Base-by-base conservation (phyloP, 2,888 invertebrate genomes). In the Epistrophe grossulariae region DNA sequence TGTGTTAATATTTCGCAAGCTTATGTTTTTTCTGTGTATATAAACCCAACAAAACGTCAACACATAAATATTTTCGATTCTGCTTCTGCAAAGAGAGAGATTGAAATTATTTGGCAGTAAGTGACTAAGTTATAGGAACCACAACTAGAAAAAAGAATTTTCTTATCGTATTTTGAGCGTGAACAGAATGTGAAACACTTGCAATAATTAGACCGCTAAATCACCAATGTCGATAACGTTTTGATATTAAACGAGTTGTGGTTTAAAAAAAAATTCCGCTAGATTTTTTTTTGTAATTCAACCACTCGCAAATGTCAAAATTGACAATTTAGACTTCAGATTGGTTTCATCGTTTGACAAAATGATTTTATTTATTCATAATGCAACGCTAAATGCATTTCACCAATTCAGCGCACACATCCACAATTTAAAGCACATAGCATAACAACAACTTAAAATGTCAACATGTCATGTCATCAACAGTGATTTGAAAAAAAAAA, bases 401-500 rank as follows among this genome's bases (percentile, higher is more conserved):
- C 76, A 76, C 55, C 80, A 70, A 77, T 82, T 78, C 78, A 72
- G 17, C 81, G 64, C 40, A 59, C 62, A 59, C n/a, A 35, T 38
- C 28, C 8, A 13, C 50, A 7, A 48, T 35, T 0, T 31, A 13
- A 9, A 50, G 35, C 50, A 24, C 7, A 70, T 35, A 35, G 70
- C 40, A 62, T n/a, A 66, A 48, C 35, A 57, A 72, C 57, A 73
- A 73, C 59, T 74, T 43, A 35, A 73, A 83, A 79, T 71, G 79
- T 79, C 73, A 72, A 66, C 76, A 59, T 76, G 64, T 62, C 43
- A 71, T 71, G 71, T 72, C 80, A 80, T 72, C 76, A 77, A 77
- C 64, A 11, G 57, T 62, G 57, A 70, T 79, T 72, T 17, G 70
- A 60, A 24, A 24, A 24, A 68, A 60, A 24, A 24, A 24, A 68